Percentiles rank a stretch among this genome's conserved stretches.
Conservation (phyloP, 2,888 invertebrate species). For the Eueremaeus valkanovi region DNA sequence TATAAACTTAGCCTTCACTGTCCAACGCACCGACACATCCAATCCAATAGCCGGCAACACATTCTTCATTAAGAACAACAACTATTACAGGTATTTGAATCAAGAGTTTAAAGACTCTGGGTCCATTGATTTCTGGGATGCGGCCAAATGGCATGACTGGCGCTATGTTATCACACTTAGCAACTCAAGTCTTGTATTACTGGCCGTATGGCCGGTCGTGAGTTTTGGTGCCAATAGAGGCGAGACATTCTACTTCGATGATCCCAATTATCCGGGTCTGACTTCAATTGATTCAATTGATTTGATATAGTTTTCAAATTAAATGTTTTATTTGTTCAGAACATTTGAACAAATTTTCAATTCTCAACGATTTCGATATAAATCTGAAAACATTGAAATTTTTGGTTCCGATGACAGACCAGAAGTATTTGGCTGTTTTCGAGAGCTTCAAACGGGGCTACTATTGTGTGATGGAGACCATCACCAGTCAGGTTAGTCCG, state of each 20-base stretch:
- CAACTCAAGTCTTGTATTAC: not conserved
- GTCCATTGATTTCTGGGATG: not conserved
- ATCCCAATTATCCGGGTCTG: not conserved
- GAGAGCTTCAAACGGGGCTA: not conserved
- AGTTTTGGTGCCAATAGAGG: not conserved
- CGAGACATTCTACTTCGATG: not conserved
- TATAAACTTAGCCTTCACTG: not conserved
- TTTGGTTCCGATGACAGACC: not conserved
- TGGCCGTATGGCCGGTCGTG: not conserved
- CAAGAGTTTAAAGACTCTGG: not conserved
- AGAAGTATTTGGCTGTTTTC: not conserved
- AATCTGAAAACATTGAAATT: not conserved
- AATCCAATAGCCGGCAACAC: not conserved
- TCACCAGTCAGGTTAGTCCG: not conserved
- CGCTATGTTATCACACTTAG: not conserved
- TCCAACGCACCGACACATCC: not conserved
- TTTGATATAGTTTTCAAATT: not conserved
- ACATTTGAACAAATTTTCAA: not conserved
- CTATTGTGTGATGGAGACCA: not conserved
- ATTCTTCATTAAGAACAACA: not conserved
- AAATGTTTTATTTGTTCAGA: not conserved
- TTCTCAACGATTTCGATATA: not conserved
- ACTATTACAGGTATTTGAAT: not conserved
- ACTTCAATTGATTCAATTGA: not conserved
- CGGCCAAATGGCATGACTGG: not conserved